Conservation (phyloP, 2,888 invertebrate genomes). For the Euproctis similis region DNA sequence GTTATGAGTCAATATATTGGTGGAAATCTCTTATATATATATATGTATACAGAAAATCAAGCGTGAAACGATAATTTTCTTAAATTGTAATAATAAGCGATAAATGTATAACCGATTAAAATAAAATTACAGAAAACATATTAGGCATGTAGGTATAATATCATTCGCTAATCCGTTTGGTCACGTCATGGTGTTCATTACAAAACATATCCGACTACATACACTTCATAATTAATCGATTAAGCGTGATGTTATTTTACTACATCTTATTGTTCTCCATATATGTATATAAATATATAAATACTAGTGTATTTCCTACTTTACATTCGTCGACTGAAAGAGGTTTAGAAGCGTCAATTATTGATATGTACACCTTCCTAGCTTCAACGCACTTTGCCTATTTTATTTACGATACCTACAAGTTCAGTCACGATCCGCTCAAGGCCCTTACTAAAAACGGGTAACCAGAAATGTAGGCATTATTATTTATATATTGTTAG, state of each 20-base stretch:
- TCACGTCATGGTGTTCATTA: background rate
- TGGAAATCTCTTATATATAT: no score
- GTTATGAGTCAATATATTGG: no score
- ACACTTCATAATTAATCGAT: constrained; percentile 16
- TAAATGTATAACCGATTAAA: no score
- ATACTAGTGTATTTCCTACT: constrained; percentile 18
- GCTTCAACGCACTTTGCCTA: constrained; percentile 30
- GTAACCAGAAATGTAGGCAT: constrained; percentile 44
- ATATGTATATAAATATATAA: no score
- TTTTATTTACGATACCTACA: constrained; percentile 32
- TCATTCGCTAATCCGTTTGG: no score
- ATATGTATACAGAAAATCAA: no score
- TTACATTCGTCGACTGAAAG: constrained; percentile 29
- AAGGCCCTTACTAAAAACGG: constrained; percentile 47
- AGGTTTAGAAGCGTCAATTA: constrained; percentile 38
- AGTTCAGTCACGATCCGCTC: constrained; percentile 49
- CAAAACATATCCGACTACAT: constrained; percentile 1
- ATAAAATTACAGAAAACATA: no score
- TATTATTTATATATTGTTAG: constrained; percentile 37
- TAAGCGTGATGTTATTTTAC: constrained; percentile 16
- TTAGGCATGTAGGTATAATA: no score
- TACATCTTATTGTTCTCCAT: constrained; percentile 15
- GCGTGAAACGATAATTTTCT: no score
- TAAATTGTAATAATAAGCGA: no score
- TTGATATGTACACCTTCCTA: constrained; percentile 45